These are phyloP conservation scores for Atethmia centrago DNA, from an alignment of 2,888 invertebrate genomes.

Conservation along the genomic window DNA sequence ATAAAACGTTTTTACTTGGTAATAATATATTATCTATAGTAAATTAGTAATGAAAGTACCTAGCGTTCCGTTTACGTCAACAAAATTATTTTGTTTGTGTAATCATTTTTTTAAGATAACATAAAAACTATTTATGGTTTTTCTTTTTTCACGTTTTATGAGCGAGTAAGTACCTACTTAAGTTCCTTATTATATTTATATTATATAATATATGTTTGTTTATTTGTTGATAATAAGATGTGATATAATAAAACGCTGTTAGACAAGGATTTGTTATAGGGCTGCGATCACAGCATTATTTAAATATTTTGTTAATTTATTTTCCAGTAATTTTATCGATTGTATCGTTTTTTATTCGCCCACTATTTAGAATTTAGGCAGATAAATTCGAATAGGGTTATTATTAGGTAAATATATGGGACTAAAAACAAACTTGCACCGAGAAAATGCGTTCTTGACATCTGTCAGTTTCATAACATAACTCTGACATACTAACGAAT, in stretches of 20 bases:
- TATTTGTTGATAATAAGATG: neutral
- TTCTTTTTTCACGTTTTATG: constrained; percentile 1
- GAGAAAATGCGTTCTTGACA: too few relatives aligned
- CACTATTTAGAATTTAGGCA: too few relatives aligned
- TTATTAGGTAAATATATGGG: too few relatives aligned
- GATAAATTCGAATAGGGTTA: too few relatives aligned
- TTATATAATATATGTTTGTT: too few relatives aligned
- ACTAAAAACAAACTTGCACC: too few relatives aligned
- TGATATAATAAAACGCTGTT: neutral
- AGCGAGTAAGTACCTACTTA: neutral
- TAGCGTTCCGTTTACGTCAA: too few relatives aligned
- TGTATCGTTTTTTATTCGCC: too few relatives aligned
- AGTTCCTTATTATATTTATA: too few relatives aligned
- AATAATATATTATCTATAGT: neutral
- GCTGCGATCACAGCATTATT: neutral
- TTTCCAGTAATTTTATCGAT: neutral
- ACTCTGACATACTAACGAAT: too few relatives aligned
- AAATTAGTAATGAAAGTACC: neutral
- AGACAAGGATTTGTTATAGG: neutral
- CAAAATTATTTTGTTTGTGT: neutral
- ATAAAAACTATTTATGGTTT: neutral
- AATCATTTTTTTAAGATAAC: neutral
- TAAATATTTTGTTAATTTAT: neutral
- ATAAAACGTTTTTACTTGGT: neutral
- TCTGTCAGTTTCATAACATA: too few relatives aligned